Conservation (phyloP, 2,797 vertebrate genomes). For the Enteromius radiatus region DNA sequence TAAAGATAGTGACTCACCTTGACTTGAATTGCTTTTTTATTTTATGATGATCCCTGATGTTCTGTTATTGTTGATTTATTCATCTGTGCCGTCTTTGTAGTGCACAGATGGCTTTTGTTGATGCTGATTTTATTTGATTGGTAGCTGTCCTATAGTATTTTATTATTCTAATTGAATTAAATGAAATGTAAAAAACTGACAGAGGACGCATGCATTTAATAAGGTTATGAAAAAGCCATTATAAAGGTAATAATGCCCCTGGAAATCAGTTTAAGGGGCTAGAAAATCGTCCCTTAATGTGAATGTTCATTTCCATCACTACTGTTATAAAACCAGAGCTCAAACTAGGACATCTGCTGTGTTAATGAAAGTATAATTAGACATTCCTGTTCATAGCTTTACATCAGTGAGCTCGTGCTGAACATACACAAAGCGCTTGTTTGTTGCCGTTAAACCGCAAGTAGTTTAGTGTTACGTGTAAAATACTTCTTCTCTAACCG, state of each 20-base stretch:
- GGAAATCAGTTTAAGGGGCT: not conserved
- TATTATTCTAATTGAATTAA: not conserved
- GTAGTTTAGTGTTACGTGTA: slow-evolving; percentile 73
- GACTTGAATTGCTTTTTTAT: not conserved
- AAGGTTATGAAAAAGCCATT: not conserved
- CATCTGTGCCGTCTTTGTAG: not conserved
- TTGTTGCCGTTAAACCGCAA: slow-evolving; percentile 65
- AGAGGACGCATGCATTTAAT: not conserved
- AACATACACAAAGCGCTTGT: slow-evolving; percentile 45
- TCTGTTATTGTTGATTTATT: not conserved
- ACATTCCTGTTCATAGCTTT: slow-evolving; percentile 37
- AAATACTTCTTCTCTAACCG: slow-evolving; percentile 68
- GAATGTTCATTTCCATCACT: not conserved
- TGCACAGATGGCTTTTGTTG: not conserved
- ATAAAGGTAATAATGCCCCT: not conserved
- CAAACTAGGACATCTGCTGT: slow-evolving; percentile 2
- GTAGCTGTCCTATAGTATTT: not conserved
- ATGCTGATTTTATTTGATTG: not conserved
- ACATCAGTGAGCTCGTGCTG: slow-evolving; percentile 40
- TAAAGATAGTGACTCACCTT: not conserved
- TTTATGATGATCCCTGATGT: not conserved
- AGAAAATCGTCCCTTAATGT: not conserved
- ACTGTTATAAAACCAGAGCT: slow-evolving; percentile 15
- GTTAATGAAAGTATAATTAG: slow-evolving; percentile 20
- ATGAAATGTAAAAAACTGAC: not conserved